phyloP scores from a whole-genome alignment of 2,113 vertebrate genomes.

The Oenanthe oenanthe region DNA sequence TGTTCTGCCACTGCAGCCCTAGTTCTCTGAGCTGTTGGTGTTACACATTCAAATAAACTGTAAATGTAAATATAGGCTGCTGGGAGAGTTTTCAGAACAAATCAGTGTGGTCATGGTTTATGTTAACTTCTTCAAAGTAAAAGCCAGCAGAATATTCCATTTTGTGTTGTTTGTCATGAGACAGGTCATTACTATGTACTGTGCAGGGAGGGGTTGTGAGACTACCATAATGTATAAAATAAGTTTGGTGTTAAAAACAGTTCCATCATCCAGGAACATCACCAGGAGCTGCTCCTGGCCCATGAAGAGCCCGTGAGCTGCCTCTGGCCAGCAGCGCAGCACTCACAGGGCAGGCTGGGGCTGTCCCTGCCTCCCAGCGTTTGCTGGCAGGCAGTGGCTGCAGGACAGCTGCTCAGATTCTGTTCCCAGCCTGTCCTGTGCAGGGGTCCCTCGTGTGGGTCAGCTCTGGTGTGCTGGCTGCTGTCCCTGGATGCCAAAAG shows the following conservation, averaged over 20 bases:
- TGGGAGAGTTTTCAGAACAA: background rate
- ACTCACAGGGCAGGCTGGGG: accelerated
- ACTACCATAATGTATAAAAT: background rate
- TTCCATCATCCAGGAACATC: background rate
- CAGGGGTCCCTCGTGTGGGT: background rate
- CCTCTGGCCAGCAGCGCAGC: accelerated
- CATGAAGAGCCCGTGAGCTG: background rate
- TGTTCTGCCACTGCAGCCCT: background rate
- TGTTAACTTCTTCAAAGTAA: background rate
- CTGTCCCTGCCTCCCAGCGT: accelerated
- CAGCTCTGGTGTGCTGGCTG: background rate
- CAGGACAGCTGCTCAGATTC: background rate
- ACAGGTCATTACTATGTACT: background rate
- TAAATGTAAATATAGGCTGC: background rate
- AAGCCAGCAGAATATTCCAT: background rate
- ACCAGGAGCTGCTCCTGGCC: background rate
- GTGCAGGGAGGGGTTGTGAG: background rate
- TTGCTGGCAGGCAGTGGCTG: background rate
- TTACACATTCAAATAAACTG: background rate
- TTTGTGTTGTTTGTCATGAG: background rate
- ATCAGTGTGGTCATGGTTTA: background rate
- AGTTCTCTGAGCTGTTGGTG: background rate
- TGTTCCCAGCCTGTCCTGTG: background rate
- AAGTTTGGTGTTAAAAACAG: background rate
- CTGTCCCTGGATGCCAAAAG: accelerated